phyloP scores from a whole-genome alignment of 2,888 invertebrate genomes.

The Pristionchus exspectatus region DNA sequence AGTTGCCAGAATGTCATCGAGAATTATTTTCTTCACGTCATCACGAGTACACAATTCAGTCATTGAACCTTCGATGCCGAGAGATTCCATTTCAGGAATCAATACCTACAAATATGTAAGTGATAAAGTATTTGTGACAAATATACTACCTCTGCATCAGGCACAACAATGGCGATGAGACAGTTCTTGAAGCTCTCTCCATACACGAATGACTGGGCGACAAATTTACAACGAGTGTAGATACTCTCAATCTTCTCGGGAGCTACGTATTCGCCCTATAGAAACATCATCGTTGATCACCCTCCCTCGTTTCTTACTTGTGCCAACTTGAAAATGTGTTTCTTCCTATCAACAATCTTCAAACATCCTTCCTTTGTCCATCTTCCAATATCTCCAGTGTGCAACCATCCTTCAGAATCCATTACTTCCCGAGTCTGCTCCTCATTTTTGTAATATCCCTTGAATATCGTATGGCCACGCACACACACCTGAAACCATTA shows the following conservation, averaged over 20 bases:
- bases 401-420: conserved; percentile 92
- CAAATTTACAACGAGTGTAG: conserved; percentile 93
- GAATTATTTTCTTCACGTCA: conserved; percentile 89
- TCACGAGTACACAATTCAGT: conserved; percentile 71
- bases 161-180: conserved; percentile 94
- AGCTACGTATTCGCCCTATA: conserved; percentile 96
- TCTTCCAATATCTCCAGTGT: conserved; percentile 96
- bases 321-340: conserved; percentile 97
- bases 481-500: conserved; percentile 64
- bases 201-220: conserved; percentile 95
- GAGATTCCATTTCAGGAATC: conserved; percentile 63
- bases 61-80: conserved; percentile 58
- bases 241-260: conserved; percentile 98
- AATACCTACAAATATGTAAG: conserved; percentile 61
- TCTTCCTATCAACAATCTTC: conserved; percentile 96
- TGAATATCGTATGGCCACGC: conserved; percentile 69
- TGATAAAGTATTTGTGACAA: background rate
- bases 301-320: conserved; percentile 81
- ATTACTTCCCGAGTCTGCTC: conserved; percentile 94
- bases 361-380: conserved; percentile 93
- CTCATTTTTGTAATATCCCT: conserved; percentile 88
- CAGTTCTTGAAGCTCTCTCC: conserved; percentile 96
- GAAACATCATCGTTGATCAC: background rate
- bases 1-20: conserved; percentile 91
- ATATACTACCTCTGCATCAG: conserved; percentile 83